Evolutionary conservation across 2,113 vertebrate genomes (phyloP).

Genomic region (Zosterops japonicus): DNA sequence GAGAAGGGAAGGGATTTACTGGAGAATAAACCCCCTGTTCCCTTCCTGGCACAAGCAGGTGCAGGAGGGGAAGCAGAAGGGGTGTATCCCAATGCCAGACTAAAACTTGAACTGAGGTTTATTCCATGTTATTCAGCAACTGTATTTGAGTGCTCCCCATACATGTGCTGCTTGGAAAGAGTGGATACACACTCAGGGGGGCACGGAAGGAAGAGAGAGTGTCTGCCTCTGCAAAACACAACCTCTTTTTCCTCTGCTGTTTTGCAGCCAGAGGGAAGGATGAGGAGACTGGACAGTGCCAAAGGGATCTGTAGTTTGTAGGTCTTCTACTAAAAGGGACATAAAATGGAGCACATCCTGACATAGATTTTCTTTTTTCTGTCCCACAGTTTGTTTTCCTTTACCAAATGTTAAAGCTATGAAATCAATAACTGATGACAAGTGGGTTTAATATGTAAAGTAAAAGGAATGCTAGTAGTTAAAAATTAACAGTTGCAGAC

Average conservation of each 20-base stretch:
- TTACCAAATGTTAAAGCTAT: background rate
- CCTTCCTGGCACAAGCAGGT: background rate
- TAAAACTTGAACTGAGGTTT: background rate
- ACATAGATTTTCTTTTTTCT: background rate
- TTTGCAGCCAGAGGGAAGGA: background rate
- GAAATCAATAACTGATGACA: conserved; percentile 46
- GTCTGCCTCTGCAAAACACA: background rate
- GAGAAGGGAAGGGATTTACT: background rate
- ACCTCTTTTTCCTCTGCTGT: background rate
- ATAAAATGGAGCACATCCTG: background rate
- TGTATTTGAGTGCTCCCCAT: background rate
- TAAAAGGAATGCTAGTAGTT: conserved; percentile 41
- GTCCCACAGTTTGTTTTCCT: background rate
- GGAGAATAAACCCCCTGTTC: background rate
- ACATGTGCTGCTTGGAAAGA: rapidly evolving
- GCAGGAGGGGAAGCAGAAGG: background rate
- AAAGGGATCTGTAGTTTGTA: background rate
- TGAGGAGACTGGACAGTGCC: background rate
- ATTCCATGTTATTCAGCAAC: background rate
- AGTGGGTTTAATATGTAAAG: conserved; percentile 47
- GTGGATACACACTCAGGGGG: background rate
- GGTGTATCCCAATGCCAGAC: background rate
- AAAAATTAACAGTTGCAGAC: conserved; percentile 33
- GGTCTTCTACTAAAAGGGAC: background rate
- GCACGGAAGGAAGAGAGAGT: rapidly evolving